A percentile compares a stretch with the other conserved stretches of the same genome.
These are phyloP conservation scores for Idaea aversata DNA, from an alignment of 2,888 invertebrate species.

Conservation along the genomic window DNA sequence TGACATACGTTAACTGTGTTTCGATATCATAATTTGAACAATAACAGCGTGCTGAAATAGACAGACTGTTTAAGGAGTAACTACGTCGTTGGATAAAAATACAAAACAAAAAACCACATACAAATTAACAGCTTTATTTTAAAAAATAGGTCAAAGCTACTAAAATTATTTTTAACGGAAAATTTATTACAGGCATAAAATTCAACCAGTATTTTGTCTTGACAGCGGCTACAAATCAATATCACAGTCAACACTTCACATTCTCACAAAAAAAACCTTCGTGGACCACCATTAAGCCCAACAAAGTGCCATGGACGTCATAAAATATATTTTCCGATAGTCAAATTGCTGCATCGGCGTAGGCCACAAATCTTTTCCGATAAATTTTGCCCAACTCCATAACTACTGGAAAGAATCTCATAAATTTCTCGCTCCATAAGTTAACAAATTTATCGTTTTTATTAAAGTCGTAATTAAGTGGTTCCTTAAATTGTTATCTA, in stretches of 20 bases:
- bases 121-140: not conserved
- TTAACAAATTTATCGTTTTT: slow-evolving; percentile 2
- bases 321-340: slow-evolving; percentile 77
- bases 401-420: slow-evolving; percentile 43
- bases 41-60: too few relatives aligned
- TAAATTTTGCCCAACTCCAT: slow-evolving; percentile 58
- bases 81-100: not conserved
- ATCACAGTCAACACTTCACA: slow-evolving; percentile 37
- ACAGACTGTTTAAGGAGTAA: not conserved
- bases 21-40: too few relatives aligned
- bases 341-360: slow-evolving; percentile 72
- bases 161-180: slow-evolving; percentile 7
- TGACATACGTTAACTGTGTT: too few relatives aligned
- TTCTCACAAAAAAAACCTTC: slow-evolving; percentile 40
- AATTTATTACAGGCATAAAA: slow-evolving; percentile 13
- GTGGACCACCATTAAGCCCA: slow-evolving; percentile 57
- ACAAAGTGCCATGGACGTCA: slow-evolving; percentile 66
- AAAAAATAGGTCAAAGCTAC: not conserved
- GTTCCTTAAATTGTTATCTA: not conserved
- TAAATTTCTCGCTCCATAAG: slow-evolving; percentile 34
- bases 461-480: not conserved
- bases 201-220: slow-evolving; percentile 14
- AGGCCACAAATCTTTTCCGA: slow-evolving; percentile 70
- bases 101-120: not conserved
- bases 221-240: slow-evolving; percentile 39